phyloP scores from a whole-genome alignment of 2,113 vertebrate genomes.

The Struthio camelus region DNA sequence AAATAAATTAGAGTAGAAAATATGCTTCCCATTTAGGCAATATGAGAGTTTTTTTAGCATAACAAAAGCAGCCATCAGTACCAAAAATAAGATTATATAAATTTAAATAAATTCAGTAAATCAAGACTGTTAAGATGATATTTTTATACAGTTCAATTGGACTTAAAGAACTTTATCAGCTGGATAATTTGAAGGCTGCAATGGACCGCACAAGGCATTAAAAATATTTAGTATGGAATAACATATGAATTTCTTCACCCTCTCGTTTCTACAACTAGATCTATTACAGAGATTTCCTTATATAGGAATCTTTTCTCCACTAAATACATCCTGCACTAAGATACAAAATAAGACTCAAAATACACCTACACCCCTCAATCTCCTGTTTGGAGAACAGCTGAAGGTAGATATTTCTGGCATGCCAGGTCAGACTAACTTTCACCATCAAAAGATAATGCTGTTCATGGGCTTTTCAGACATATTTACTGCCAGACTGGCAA shows the following conservation, averaged over 20 bases:
- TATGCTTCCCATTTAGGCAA: background rate
- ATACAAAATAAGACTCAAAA: background rate
- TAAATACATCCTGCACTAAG: background rate
- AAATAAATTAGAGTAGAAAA: background rate
- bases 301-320: background rate
- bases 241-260: background rate
- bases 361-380: background rate
- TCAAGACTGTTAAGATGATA: background rate
- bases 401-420: background rate
- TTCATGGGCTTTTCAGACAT: background rate
- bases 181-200: conserved; percentile 1
- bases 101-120: background rate
- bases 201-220: background rate
- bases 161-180: background rate
- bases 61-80: background rate
- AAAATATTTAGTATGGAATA: background rate
- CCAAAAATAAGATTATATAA: background rate
- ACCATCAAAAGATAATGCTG: background rate
- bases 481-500: background rate
- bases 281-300: background rate
- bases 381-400: background rate
- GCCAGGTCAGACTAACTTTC: background rate
- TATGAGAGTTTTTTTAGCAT: background rate
- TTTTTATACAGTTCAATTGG: background rate
- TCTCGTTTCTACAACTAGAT: background rate